A percentile compares a stretch with the other conserved stretches of the same genome.
Conservation (phyloP, 2,113 vertebrate genomes). For the Notarius quadriscutis region DNA sequence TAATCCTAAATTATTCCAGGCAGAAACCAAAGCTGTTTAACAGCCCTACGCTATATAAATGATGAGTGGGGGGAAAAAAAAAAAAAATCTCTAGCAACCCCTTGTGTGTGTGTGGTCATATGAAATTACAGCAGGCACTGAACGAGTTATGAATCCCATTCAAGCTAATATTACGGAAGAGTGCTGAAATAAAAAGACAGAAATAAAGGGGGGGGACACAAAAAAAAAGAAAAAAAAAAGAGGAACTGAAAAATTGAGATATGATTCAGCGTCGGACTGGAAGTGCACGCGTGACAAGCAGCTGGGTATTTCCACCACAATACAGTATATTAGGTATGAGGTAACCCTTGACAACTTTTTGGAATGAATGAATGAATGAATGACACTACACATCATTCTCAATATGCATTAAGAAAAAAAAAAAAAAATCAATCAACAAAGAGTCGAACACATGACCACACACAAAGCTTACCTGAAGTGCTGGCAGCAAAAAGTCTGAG, state of each 20-base stretch:
- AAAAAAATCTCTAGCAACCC: not conserved
- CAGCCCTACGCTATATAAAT: not conserved
- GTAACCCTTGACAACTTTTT: not conserved
- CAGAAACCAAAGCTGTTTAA: not conserved
- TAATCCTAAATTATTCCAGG: not conserved
- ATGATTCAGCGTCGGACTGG: not conserved
- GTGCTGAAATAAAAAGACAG: not conserved
- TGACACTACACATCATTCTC: not conserved
- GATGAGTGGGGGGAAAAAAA: not conserved
- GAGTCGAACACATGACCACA: not conserved
- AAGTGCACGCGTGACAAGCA: not conserved
- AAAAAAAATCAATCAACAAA: not conserved
- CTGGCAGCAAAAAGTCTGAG: not conserved
- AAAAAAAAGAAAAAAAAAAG: not conserved
- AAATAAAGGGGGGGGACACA: not conserved
- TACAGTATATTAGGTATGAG: not conserved
- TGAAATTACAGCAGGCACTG: slow-evolving; percentile 1
- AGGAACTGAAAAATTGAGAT: not conserved
- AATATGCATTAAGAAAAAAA: not conserved
- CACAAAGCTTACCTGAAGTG: slow-evolving; percentile 2
- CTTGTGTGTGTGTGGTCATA: not conserved
- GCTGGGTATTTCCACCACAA: not conserved
- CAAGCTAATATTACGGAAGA: slow-evolving; percentile 15
- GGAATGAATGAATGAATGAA: not conserved
- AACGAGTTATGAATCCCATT: not conserved